Evolutionary conservation across 2,888 invertebrate species (phyloP).

Genomic region (Ptilodon capucinus): DNA sequence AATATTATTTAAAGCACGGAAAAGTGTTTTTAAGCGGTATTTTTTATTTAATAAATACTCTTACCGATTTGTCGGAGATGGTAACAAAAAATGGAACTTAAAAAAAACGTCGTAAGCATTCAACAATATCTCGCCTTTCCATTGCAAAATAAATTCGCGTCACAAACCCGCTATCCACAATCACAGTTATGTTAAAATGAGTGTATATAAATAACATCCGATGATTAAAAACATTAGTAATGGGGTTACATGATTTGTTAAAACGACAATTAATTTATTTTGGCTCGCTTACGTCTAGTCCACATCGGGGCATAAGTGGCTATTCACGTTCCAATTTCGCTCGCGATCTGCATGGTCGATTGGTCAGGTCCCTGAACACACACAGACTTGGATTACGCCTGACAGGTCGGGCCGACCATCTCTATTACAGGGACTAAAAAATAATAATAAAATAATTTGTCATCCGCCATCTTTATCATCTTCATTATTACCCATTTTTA

Average conservation of each 20-base stretch:
- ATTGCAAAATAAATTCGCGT: background rate
- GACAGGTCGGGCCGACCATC: background rate
- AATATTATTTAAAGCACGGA: no score
- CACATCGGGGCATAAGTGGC: background rate
- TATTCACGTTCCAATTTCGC: background rate
- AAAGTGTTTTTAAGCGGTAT: no score
- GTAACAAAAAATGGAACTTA: no score
- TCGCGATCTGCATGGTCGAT: background rate
- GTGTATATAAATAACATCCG: constrained; percentile 10
- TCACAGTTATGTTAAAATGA: background rate
- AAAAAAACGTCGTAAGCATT: no score
- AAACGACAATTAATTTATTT: constrained; percentile 33
- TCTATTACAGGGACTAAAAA: background rate
- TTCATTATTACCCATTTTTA: no score
- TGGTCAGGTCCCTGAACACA: background rate
- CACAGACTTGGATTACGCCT: background rate
- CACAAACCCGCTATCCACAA: background rate
- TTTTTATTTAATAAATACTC: no score
- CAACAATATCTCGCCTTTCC: background rate
- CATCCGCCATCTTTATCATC: no score
- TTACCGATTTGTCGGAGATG: no score
- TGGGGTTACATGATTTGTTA: constrained; percentile 39
- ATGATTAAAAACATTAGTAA: constrained; percentile 13
- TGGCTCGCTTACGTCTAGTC: constrained; percentile 26
- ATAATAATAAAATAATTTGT: background rate